Percentiles rank a stretch among this genome's conserved stretches.
phyloP scores from a whole-genome alignment of 92 coral and sea anemone genomes.

The Hydrozoanthus gracilis region DNA sequence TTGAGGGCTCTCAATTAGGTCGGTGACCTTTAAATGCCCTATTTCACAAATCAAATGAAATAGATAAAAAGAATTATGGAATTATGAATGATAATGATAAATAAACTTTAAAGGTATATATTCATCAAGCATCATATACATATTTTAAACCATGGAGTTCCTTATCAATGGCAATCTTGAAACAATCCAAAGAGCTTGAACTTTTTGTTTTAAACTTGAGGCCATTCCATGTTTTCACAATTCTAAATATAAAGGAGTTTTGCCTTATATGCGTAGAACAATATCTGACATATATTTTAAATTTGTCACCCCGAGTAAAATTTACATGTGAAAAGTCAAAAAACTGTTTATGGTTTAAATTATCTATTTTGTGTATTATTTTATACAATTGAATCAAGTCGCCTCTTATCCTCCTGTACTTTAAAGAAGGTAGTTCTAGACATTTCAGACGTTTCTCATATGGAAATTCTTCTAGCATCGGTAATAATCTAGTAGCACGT shows the following conservation, averaged over 20 bases:
- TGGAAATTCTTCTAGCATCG: conserved; percentile 11
- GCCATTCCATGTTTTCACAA: not conserved
- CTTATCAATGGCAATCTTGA: conserved; percentile 23
- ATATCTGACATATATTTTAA: conserved; percentile 12
- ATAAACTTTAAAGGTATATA: not conserved
- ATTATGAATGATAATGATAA: not conserved
- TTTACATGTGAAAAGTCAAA: conserved; percentile 17
- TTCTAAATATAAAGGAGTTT: not conserved
- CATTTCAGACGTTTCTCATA: conserved; percentile 12
- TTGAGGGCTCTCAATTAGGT: conserved; percentile 24
- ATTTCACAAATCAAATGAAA: not conserved
- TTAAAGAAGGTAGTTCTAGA: too few relatives aligned
- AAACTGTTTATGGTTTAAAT: too few relatives aligned
- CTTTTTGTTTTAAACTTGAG: conserved; percentile 21
- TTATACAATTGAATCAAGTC: too few relatives aligned
- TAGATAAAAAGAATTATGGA: not conserved
- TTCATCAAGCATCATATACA: not conserved
- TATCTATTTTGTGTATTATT: conserved; percentile 16
- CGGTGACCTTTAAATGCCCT: conserved; percentile 17
- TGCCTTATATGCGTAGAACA: not conserved
- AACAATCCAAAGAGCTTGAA: conserved; percentile 22
- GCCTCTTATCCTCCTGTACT: too few relatives aligned
- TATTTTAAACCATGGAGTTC: conserved; percentile 14
- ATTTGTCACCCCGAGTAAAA: conserved; percentile 12
- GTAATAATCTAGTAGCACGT: conserved; percentile 19